Conservation (phyloP, 2,113 vertebrate species). For the Talpa occidentalis region DNA sequence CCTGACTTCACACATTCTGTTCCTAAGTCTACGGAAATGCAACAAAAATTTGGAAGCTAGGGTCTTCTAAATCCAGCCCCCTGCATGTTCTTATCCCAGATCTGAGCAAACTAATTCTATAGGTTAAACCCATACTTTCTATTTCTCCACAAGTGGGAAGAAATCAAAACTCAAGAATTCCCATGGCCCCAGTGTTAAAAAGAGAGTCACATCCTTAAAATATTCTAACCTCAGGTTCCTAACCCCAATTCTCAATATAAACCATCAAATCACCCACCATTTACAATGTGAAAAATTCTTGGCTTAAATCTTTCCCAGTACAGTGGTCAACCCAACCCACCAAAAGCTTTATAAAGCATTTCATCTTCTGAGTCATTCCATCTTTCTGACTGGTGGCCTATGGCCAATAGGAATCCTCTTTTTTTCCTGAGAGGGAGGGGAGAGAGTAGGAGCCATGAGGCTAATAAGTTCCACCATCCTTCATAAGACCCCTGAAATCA, state of each 20-base stretch:
- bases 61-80: not conserved
- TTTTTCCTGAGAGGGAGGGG: not conserved
- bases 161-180: slow-evolving; percentile 17
- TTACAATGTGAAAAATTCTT: slow-evolving; percentile 49
- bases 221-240: slow-evolving; percentile 37
- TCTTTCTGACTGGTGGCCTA: not conserved
- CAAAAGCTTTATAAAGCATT: slow-evolving; percentile 34
- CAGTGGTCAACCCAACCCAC: slow-evolving; percentile 7
- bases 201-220: slow-evolving; percentile 40
- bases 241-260: not conserved
- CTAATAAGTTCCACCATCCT: not conserved
- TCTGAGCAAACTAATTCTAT: slow-evolving; percentile 13
- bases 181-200: not conserved
- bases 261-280: slow-evolving; percentile 46
- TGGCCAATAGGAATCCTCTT: not conserved
- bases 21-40: not conserved
- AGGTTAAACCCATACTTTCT: slow-evolving; percentile 15
- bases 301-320: slow-evolving; percentile 37
- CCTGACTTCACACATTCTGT: not conserved
- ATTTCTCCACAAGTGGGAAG: slow-evolving; percentile 3
- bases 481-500: not conserved
- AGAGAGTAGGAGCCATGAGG: not conserved
- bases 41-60: not conserved
- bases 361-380: not conserved
- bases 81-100: not conserved